A percentile compares a stretch with the other conserved stretches of the same genome.
These are phyloP conservation scores for Lordiphosa mommai DNA, from an alignment of 1,140 invertebrate genomes.

Conservation along the genomic window DNA sequence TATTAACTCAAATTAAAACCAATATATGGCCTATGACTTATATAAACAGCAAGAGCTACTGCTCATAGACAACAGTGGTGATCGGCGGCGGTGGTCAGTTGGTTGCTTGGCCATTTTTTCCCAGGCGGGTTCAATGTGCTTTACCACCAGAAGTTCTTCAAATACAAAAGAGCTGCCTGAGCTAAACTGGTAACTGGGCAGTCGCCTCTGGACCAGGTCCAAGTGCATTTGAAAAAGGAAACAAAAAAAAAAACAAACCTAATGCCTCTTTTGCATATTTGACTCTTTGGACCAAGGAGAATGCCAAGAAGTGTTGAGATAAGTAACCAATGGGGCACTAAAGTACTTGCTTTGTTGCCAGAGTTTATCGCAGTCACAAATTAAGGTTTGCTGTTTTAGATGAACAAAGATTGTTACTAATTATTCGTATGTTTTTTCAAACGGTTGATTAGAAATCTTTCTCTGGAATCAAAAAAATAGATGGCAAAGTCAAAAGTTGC, in stretches of 20 bases:
- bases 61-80: background rate
- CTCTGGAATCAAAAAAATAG: too few species aligned
- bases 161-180: conserved; percentile 2
- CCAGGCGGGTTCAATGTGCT: conserved; percentile 37
- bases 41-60: conserved; percentile 15
- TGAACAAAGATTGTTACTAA: background rate
- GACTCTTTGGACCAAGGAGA: conserved; percentile 1
- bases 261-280: conserved; percentile 13
- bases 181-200: conserved; percentile 39
- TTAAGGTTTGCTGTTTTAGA: conserved; percentile 7
- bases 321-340: conserved; percentile 30
- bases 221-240: conserved; percentile 3
- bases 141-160: conserved; percentile 19
- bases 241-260: background rate
- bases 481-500: too few species aligned
- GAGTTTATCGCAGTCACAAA: conserved; percentile 24
- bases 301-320: conserved; percentile 33
- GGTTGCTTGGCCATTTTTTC: conserved; percentile 6
- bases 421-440: too few species aligned
- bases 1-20: conserved; percentile 65
- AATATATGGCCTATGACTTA: conserved; percentile 43
- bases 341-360: conserved; percentile 40
- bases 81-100: background rate
- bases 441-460: too few species aligned
- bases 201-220: conserved; percentile 9